Conservation (phyloP, 2,888 invertebrate species). For the Nezara viridula region DNA sequence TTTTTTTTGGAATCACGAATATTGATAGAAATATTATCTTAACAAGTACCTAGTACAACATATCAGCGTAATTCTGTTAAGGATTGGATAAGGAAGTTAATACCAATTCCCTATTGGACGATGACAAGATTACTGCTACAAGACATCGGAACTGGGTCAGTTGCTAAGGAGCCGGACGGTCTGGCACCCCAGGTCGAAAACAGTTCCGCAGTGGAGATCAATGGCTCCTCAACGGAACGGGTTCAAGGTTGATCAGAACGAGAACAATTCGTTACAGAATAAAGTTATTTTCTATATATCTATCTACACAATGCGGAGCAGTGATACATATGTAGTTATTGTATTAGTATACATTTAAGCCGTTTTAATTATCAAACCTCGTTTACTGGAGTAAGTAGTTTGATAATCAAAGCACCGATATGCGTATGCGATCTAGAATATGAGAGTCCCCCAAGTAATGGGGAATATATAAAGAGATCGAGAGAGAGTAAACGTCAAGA, state of each 20-base stretch:
- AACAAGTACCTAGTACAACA: neutral
- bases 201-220: conserved; percentile 23
- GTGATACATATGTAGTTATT: too few species aligned
- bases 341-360: too few species aligned
- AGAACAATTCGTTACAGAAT: too few species aligned
- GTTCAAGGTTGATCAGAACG: neutral
- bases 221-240: neutral
- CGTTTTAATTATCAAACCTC: too few species aligned
- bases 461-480: too few species aligned
- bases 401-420: too few species aligned
- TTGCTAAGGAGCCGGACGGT: conserved; percentile 12
- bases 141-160: neutral
- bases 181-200: conserved; percentile 45
- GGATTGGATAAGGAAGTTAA: neutral
- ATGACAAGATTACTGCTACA: neutral
- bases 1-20: neutral
- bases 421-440: too few species aligned
- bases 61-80: neutral
- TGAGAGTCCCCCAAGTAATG: too few species aligned
- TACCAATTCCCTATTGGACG: neutral
- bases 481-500: too few species aligned
- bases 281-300: too few species aligned
- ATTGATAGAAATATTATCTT: neutral
- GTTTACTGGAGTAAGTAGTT: too few species aligned
- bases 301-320: too few species aligned